Evolutionary conservation across 2,113 vertebrate species (phyloP).

Genomic region (Elgaria multicarinata): DNA sequence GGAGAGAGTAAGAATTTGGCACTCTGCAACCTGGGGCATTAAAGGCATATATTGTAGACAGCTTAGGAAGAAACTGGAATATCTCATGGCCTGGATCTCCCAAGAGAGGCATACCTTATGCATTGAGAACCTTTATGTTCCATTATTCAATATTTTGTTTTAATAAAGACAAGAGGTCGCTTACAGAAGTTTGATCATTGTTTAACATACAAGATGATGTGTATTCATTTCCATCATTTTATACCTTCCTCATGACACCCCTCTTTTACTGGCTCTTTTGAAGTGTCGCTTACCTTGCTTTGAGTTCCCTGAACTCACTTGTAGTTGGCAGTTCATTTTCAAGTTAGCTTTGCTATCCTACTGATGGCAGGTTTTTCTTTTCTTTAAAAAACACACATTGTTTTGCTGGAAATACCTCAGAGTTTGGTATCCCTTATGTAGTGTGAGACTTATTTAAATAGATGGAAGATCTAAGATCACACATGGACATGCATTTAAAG

Average conservation of each 20-base stretch:
- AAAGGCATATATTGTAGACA: neutral
- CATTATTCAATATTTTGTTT: neutral
- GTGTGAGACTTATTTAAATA: fast-evolving
- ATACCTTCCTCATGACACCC: neutral
- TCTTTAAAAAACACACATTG: neutral
- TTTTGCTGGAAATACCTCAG: neutral
- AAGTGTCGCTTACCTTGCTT: neutral
- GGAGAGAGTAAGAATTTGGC: neutral
- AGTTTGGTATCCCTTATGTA: neutral
- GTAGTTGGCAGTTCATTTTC: neutral
- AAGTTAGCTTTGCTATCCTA: neutral
- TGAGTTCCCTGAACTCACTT: slow-evolving; percentile 1
- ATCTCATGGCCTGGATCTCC: slow-evolving; percentile 1
- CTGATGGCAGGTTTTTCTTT: fast-evolving
- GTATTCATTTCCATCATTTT: neutral
- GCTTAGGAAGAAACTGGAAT: neutral
- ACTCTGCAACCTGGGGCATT: neutral
- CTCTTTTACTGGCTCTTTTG: slow-evolving; percentile 3
- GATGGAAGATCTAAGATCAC: neutral
- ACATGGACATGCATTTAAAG: neutral
- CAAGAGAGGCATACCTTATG: neutral
- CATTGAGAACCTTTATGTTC: slow-evolving; percentile 22
- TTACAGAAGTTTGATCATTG: slow-evolving; percentile 26
- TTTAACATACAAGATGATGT: slow-evolving; percentile 33
- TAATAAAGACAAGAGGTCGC: neutral